Percentiles rank a stretch among this genome's conserved stretches.
phyloP scores from a whole-genome alignment of 92 coral and sea anemone genomes.

The Pocillopora grandis region DNA sequence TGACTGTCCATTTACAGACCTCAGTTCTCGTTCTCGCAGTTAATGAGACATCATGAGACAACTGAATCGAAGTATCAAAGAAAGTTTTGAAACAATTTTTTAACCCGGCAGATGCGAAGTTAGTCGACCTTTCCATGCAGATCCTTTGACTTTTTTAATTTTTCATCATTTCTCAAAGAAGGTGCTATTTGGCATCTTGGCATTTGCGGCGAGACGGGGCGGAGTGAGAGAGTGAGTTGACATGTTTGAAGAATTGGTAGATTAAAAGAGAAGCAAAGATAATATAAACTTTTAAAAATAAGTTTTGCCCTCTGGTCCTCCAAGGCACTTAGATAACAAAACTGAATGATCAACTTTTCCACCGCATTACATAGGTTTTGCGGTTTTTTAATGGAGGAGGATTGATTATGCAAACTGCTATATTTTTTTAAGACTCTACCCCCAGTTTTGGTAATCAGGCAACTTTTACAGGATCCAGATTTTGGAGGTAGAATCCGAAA shows the following conservation, averaged over 20 bases:
- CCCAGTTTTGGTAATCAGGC: too few relatives aligned
- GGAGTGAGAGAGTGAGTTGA: not conserved
- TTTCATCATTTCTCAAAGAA: not conserved
- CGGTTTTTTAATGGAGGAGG: too few relatives aligned
- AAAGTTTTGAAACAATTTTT: not conserved
- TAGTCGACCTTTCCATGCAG: not conserved
- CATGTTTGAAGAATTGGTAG: not conserved
- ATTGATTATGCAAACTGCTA: too few relatives aligned
- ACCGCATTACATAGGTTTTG: too few relatives aligned
- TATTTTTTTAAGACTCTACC: too few relatives aligned
- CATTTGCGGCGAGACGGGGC: not conserved
- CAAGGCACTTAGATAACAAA: too few relatives aligned
- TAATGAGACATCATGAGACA: not conserved
- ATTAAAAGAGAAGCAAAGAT: not conserved
- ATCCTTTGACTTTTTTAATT: not conserved
- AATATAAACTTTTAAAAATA: not conserved
- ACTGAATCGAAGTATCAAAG: not conserved
- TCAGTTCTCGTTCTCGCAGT: not conserved
- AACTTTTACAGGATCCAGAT: too few relatives aligned
- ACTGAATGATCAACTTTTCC: too few relatives aligned
- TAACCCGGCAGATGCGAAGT: not conserved
- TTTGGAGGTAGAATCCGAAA: too few relatives aligned
- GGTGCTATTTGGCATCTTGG: not conserved
- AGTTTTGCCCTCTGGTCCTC: too few relatives aligned
- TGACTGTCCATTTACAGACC: slow-evolving; percentile 5